Conservation (phyloP, 2,797 vertebrate species). For the Halcyon chelicuti region DNA sequence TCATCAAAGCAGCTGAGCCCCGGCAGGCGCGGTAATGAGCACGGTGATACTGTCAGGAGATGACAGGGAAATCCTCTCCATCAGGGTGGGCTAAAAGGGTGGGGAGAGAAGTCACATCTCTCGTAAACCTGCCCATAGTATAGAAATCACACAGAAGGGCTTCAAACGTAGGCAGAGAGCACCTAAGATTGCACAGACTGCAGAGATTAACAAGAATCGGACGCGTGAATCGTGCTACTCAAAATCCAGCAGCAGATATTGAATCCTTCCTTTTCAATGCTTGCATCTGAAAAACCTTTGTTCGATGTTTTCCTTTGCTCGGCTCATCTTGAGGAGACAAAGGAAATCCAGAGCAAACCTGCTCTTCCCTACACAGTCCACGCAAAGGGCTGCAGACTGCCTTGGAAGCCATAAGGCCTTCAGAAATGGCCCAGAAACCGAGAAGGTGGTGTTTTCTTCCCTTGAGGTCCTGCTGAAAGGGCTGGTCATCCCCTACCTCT, state of each 20-base stretch:
- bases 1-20: conserved; percentile 32
- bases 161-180: neutral
- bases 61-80: neutral
- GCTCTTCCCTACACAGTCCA: neutral
- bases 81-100: neutral
- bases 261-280: conserved; percentile 34
- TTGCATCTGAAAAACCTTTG: conserved; percentile 41
- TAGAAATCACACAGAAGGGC: neutral
- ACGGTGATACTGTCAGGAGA: conserved; percentile 3
- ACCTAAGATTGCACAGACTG: neutral
- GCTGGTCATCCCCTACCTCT: neutral
- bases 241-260: conserved; percentile 49
- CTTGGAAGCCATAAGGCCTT: neutral
- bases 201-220: neutral
- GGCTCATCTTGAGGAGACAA: conserved; percentile 19
- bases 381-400: neutral
- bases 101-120: neutral
- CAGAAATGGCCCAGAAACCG: neutral
- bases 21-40: neutral
- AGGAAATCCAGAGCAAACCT: neutral
- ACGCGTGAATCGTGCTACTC: neutral
- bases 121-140: neutral
- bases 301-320: neutral
- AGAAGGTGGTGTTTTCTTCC: neutral
- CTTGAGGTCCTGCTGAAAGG: neutral